These are phyloP conservation scores for Phoxinus phoxinus DNA, from an alignment of 2,113 vertebrate species.

Conservation along the genomic window DNA sequence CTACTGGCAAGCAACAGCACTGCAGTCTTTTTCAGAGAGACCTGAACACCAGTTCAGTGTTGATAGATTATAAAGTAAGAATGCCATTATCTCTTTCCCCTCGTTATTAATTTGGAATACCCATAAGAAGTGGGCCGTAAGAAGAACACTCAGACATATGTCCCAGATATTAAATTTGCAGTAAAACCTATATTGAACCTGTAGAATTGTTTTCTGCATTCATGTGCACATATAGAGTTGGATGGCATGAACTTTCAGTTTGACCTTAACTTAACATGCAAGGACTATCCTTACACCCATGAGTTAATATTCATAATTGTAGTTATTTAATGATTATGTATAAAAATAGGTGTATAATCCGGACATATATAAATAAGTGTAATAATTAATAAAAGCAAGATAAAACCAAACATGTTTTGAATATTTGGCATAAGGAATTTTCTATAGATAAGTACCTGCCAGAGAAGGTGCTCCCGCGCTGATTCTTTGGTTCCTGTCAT, in stretches of 20 bases:
- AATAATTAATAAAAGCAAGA: neutral
- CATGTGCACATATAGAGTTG: neutral
- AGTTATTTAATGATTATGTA: neutral
- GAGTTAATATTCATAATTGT: neutral
- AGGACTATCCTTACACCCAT: neutral
- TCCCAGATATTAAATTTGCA: neutral
- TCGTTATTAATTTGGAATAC: too few relatives aligned
- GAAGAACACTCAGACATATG: neutral
- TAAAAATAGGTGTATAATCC: neutral
- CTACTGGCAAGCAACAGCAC: neutral
- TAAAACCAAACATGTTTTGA: neutral
- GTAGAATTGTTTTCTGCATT: neutral
- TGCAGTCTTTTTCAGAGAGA: neutral
- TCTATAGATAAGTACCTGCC: neutral
- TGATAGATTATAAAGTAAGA: too few relatives aligned
- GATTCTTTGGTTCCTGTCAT: neutral
- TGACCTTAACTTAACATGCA: neutral
- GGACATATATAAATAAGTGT: neutral
- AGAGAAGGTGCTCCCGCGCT: neutral
- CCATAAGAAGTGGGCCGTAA: too few relatives aligned
- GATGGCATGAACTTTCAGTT: neutral
- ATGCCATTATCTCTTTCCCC: too few relatives aligned
- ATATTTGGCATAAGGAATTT: neutral
- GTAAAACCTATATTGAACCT: neutral
- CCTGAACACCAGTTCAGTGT: neutral